These are phyloP conservation scores for Drosophila insularis DNA, from an alignment of 1,140 invertebrate genomes.

Conservation along the genomic window DNA sequence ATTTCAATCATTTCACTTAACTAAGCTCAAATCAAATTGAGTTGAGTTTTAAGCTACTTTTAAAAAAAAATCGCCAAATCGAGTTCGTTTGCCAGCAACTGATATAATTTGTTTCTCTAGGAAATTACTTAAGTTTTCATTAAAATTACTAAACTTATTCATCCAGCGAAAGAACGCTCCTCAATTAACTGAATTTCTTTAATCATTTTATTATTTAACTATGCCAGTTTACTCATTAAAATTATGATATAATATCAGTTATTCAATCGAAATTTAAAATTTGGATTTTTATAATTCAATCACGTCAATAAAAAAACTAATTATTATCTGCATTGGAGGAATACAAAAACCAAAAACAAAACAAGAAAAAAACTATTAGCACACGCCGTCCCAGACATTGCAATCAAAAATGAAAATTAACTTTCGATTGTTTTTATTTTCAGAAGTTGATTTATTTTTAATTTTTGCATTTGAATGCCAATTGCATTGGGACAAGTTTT, in stretches of 20 bases:
- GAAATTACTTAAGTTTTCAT: too few species aligned
- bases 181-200: too few species aligned
- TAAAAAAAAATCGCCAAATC: too few species aligned
- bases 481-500: constrained; percentile 37
- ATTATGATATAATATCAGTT: constrained; percentile 2
- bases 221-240: neutral
- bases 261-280: constrained; percentile 3
- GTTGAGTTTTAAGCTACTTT: too few species aligned
- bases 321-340: constrained; percentile 2
- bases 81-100: too few species aligned
- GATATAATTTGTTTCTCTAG: too few species aligned
- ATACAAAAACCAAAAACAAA: neutral
- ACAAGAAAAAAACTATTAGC: neutral
- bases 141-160: too few species aligned
- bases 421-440: constrained; percentile 38
- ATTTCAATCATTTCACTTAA: too few species aligned
- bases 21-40: too few species aligned
- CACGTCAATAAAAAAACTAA: constrained; percentile 8
- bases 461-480: constrained; percentile 74
- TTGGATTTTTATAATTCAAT: neutral
- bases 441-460: constrained; percentile 38
- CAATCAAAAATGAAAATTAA: constrained; percentile 10
- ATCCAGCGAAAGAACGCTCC: too few species aligned
- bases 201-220: too few species aligned
- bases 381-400: constrained; percentile 12